These are phyloP conservation scores for Austrolebias charrua DNA, from an alignment of 2,797 vertebrate species.

Conservation along the genomic window DNA sequence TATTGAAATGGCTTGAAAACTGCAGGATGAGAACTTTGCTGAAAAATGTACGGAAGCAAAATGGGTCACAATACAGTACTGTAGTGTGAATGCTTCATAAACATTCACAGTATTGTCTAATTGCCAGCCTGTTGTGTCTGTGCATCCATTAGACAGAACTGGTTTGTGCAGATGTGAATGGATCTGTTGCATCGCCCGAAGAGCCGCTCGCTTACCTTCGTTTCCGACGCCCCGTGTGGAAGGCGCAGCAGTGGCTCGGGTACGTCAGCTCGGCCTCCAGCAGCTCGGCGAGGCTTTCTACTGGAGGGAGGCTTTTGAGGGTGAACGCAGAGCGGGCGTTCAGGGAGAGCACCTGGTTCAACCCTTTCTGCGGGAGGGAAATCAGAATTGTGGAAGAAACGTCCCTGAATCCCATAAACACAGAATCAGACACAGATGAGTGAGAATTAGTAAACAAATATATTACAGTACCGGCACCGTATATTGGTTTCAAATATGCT, in stretches of 20 bases:
- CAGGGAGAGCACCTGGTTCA: conserved; percentile 86
- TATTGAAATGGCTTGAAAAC: too few relatives aligned
- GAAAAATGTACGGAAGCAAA: too few relatives aligned
- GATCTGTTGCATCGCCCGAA: conserved; percentile 11
- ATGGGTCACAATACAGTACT: too few relatives aligned
- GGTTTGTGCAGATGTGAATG: conserved; percentile 33
- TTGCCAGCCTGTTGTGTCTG: conserved; percentile 14
- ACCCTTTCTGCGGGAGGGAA: conserved; percentile 83
- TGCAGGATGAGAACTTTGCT: too few relatives aligned
- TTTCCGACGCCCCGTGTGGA: conserved; percentile 82
- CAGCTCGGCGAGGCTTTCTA: conserved; percentile 84
- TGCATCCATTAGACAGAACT: conserved; percentile 22
- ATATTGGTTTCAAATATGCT: too few relatives aligned
- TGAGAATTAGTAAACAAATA: conserved; percentile 6
- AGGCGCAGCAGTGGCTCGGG: conserved; percentile 96
- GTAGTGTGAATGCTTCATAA: too few relatives aligned
- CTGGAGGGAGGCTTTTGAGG: conserved; percentile 90
- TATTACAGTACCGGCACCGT: too few relatives aligned
- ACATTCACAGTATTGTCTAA: conserved; percentile 5
- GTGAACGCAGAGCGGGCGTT: conserved; percentile 82
- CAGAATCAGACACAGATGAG: conserved; percentile 2
- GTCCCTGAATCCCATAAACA: conserved; percentile 82
- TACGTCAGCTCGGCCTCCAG: conserved; percentile 90
- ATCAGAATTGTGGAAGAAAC: conserved; percentile 88
- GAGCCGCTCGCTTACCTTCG: conserved; percentile 63